Conservation (phyloP, 1,140 invertebrate genomes). For the Zaprionus capensis region DNA sequence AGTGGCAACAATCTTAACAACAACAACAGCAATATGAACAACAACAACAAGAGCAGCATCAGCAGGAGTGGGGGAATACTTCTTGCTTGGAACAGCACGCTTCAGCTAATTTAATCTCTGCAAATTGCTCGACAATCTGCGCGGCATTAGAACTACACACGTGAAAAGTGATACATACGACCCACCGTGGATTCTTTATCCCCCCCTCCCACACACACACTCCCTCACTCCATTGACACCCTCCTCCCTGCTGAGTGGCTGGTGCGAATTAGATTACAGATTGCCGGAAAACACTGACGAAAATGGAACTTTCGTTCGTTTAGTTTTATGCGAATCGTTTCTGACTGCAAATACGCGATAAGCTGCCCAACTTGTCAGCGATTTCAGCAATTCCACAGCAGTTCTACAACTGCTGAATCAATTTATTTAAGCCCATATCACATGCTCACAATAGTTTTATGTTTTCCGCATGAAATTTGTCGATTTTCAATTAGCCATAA, state of each 20-base stretch:
- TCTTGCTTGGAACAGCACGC: constrained; percentile 65
- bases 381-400: constrained; percentile 15
- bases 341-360: constrained; percentile 60
- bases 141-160: constrained; percentile 70
- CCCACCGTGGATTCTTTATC: not conserved
- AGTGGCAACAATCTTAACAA: constrained; percentile 32
- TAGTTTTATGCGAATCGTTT: constrained; percentile 48
- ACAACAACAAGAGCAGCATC: constrained; percentile 35
- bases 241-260: constrained; percentile 38
- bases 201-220: not conserved
- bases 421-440: constrained; percentile 3
- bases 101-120: constrained; percentile 84
- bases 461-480: not conserved
- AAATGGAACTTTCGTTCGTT: constrained; percentile 44
- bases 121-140: constrained; percentile 84
- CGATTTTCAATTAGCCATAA: not conserved
- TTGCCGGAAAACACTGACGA: constrained; percentile 28
- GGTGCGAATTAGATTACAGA: constrained; percentile 71
- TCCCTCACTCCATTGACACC: not conserved
- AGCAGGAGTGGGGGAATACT: constrained; percentile 18
- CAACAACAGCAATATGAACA: constrained; percentile 43
- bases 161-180: constrained; percentile 59
- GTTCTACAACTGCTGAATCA: constrained; percentile 12
- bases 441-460: not conserved
- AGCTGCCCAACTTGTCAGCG: constrained; percentile 38